Conservation (phyloP, 2,113 vertebrate species). For the Myotis brandtii region DNA sequence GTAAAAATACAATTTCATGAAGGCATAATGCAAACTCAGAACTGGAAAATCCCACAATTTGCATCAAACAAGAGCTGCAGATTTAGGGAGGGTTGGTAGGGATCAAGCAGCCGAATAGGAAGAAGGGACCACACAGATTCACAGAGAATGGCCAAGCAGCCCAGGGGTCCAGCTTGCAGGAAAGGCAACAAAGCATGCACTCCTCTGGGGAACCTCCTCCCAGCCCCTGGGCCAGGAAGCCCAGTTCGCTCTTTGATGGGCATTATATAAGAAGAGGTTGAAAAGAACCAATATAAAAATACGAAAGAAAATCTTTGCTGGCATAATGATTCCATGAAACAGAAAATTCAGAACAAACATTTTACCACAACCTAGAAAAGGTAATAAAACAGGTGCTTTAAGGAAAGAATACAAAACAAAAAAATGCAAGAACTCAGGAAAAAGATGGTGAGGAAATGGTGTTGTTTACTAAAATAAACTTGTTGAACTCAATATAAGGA, state of each 20-base stretch:
- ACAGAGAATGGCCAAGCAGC: not conserved
- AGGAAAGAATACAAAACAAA: not conserved
- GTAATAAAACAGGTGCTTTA: not conserved
- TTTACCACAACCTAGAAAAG: not conserved
- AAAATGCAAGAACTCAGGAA: not conserved
- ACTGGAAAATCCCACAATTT: not conserved
- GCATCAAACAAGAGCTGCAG: not conserved
- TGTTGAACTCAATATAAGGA: not conserved
- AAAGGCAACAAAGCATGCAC: not conserved
- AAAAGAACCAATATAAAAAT: not conserved
- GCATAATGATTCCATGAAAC: not conserved
- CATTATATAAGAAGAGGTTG: not conserved
- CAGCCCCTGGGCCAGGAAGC: not conserved
- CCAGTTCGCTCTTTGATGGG: not conserved
- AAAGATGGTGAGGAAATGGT: not conserved
- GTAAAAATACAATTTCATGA: not conserved
- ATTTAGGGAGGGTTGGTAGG: not conserved
- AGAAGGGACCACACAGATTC: not conserved
- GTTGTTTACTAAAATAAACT: not conserved
- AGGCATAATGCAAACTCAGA: not conserved
- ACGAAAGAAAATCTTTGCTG: not conserved
- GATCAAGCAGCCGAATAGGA: not conserved
- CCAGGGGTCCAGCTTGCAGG: no score
- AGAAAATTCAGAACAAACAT: not conserved
- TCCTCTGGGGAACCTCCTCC: not conserved